Conservation (phyloP, 1,140 invertebrate species). For the Procambarus virginalis region DNA sequence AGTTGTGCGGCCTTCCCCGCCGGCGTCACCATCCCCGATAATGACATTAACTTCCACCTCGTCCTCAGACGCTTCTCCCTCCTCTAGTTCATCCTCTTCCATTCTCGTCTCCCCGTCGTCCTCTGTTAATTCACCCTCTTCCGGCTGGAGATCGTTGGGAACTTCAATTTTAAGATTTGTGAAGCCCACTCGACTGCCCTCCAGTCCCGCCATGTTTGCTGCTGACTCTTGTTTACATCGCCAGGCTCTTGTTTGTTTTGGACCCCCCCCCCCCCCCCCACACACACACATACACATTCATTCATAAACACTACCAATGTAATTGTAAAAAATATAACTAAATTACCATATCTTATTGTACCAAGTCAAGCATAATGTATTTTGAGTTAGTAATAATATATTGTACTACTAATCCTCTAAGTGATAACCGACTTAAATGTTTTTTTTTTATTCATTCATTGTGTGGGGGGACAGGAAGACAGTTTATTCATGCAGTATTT, state of each 20-base stretch:
- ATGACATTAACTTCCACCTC: slow-evolving; percentile 38
- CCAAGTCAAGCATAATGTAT: too few relatives aligned
- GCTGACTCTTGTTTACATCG: slow-evolving; percentile 18
- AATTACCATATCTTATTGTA: too few relatives aligned
- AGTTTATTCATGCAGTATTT: too few relatives aligned
- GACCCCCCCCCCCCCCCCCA: too few relatives aligned
- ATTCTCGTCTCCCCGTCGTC: background rate
- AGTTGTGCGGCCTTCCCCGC: background rate
- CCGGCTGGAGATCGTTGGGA: slow-evolving; percentile 25
- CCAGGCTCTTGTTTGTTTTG: background rate
- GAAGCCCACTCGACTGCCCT: background rate
- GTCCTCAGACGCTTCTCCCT: slow-evolving; percentile 37
- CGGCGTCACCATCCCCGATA: slow-evolving; percentile 20
- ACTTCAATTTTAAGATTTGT: slow-evolving; percentile 30
- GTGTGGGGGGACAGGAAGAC: too few relatives aligned
- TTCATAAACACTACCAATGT: too few relatives aligned
- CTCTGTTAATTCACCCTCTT: slow-evolving; percentile 5
- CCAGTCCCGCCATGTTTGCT: slow-evolving; percentile 31
- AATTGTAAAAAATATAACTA: too few relatives aligned
- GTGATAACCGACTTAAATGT: too few relatives aligned
- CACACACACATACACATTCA: too few relatives aligned
- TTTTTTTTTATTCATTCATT: too few relatives aligned
- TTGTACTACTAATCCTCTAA: too few relatives aligned
- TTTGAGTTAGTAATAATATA: too few relatives aligned
- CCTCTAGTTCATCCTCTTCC: slow-evolving; percentile 37